A percentile compares a stretch with the other conserved stretches of the same genome.
These are phyloP conservation scores for Hycleus phaleratus DNA, from an alignment of 1,140 invertebrate species.

Conservation along the genomic window DNA sequence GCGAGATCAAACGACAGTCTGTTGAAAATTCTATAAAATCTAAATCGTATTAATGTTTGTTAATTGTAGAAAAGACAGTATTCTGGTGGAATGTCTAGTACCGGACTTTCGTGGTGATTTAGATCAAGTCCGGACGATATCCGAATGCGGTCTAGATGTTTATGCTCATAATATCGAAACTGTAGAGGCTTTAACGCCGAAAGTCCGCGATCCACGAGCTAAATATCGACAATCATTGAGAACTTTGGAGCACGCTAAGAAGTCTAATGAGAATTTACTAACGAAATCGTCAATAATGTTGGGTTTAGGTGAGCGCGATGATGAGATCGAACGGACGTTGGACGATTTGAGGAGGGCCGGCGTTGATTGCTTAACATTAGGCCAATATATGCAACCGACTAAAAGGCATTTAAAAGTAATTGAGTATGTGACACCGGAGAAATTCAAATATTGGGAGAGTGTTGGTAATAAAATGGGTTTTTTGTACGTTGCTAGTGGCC, in stretches of 20 bases:
- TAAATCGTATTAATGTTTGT: not conserved
- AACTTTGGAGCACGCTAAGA: conserved; percentile 77
- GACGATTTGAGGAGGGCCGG: conserved; percentile 67
- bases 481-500: conserved; percentile 94
- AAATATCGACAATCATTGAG: conserved; percentile 75
- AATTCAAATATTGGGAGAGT: conserved; percentile 87
- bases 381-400: conserved; percentile 99
- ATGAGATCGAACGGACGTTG: conserved; percentile 81
- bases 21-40: conserved; percentile 7
- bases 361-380: conserved; percentile 94
- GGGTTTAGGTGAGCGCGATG: conserved; percentile 91
- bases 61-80: conserved; percentile 61
- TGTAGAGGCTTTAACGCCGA: conserved; percentile 77
- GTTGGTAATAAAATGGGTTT: conserved; percentile 85
- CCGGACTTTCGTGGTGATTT: conserved; percentile 91
- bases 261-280: conserved; percentile 68
- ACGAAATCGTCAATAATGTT: conserved; percentile 99
- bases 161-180: conserved; percentile 98
- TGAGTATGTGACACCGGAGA: conserved; percentile 95
- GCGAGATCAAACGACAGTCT: conserved; percentile 64
- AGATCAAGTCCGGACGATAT: conserved; percentile 68
- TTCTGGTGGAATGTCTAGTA: conserved; percentile 94
- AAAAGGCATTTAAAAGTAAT: conserved; percentile 92
- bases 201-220: conserved; percentile 85
- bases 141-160: conserved; percentile 79